Evolutionary conservation across 2,888 invertebrate genomes (phyloP).

Genomic region (Ischnus inquisitorius): DNA sequence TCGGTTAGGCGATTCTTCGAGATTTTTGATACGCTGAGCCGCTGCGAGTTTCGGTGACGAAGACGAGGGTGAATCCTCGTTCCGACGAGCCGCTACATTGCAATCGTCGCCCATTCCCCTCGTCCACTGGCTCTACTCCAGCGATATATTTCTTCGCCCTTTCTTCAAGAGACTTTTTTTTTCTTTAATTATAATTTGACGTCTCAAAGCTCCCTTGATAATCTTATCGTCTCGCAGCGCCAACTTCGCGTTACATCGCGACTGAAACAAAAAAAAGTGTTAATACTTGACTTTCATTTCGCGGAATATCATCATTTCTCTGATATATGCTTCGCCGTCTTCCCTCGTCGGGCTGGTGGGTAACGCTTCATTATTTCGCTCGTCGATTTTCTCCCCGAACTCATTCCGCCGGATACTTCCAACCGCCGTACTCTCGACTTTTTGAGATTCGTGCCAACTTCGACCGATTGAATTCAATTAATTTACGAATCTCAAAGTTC

Average conservation of each 20-base stretch:
- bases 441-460: not conserved
- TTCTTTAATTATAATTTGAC: conserved; percentile 53
- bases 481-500: conserved; percentile 13
- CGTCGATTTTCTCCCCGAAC: not conserved
- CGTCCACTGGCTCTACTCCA: conserved; percentile 39
- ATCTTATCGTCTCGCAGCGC: conserved; percentile 43
- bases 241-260: conserved; percentile 50
- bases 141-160: conserved; percentile 21
- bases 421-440: not conserved
- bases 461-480: conserved; percentile 27
- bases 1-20: conserved; percentile 40
- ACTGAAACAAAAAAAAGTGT: conserved; percentile 47
- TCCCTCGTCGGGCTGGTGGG: not conserved
- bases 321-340: too few relatives aligned
- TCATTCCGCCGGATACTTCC: not conserved
- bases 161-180: conserved; percentile 32
- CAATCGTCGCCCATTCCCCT: conserved; percentile 72
- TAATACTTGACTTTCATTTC: conserved; percentile 32
- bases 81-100: conserved; percentile 68
- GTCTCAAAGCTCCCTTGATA: conserved; percentile 35
- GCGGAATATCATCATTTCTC: conserved; percentile 4
- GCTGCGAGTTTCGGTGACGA: conserved; percentile 53
- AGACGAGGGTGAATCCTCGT: conserved; percentile 60
- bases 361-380: not conserved
- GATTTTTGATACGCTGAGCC: conserved; percentile 44